Conservation (phyloP, 2,888 invertebrate genomes). For the Abrostola tripartita region DNA sequence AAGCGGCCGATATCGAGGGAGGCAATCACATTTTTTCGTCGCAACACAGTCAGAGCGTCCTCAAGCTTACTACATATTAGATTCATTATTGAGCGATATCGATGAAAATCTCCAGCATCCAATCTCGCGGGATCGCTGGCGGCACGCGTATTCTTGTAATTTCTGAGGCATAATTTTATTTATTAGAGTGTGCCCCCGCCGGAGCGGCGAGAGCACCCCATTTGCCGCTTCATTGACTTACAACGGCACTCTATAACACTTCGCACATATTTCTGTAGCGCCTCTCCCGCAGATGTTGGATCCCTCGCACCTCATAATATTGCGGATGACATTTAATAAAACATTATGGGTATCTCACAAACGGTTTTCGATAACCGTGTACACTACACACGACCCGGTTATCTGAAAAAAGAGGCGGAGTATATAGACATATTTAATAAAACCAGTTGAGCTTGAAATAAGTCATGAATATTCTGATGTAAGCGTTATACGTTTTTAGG, state of each 20-base stretch:
- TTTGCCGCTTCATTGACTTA: constrained; percentile 89
- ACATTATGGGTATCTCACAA: constrained; percentile 82
- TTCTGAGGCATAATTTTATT: constrained; percentile 88
- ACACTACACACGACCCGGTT: constrained; percentile 57
- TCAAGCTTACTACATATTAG: constrained; percentile 83
- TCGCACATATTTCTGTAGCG: constrained; percentile 88
- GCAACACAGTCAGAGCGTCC: constrained; percentile 63
- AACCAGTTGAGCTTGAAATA: constrained; percentile 41
- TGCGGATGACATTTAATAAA: constrained; percentile 88
- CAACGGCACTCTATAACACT: constrained; percentile 88
- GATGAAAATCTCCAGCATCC: constrained; percentile 84
- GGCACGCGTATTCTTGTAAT: constrained; percentile 87
- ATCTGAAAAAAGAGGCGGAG: constrained; percentile 40
- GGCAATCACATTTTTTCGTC: constrained; percentile 69
- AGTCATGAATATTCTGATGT: constrained; percentile 36
- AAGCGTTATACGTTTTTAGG: too few species aligned
- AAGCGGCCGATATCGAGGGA: constrained; percentile 50
- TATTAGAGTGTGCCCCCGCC: constrained; percentile 85
- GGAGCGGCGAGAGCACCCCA: constrained; percentile 84
- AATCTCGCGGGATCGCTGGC: constrained; percentile 83
- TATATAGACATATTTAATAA: constrained; percentile 30
- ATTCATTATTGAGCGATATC: constrained; percentile 84
- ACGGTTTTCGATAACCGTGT: constrained; percentile 81
- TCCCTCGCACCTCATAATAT: constrained; percentile 87
- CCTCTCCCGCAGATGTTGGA: constrained; percentile 79